These are phyloP conservation scores for Nanorana parkeri DNA, from an alignment of 2,113 vertebrate species.

Conservation along the genomic window DNA sequence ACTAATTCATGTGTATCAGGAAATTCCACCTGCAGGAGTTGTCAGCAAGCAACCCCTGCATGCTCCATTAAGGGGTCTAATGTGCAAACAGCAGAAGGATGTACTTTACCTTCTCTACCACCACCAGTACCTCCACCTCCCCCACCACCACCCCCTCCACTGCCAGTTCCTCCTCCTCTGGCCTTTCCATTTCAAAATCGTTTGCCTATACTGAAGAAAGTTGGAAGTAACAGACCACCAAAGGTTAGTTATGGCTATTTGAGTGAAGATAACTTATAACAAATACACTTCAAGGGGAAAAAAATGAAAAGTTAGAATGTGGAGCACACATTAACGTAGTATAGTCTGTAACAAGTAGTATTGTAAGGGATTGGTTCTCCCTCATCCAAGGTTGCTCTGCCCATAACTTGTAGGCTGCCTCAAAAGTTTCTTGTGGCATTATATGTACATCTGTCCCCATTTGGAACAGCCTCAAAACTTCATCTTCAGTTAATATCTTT, in stretches of 20 bases:
- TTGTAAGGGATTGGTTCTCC: no score
- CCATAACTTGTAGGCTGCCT: no score
- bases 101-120: slow-evolving; percentile 10
- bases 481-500: no score
- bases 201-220: slow-evolving; percentile 62
- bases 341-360: no score
- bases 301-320: no score
- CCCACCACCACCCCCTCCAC: slow-evolving; percentile 53
- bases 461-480: no score
- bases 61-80: neutral
- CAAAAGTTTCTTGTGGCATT: no score
- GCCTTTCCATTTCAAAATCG: slow-evolving; percentile 16
- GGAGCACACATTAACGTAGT: no score
- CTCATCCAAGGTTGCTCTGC: no score
- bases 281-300: no score
- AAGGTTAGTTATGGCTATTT: slow-evolving; percentile 67
- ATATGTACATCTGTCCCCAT: no score
- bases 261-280: neutral
- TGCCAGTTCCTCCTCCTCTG: slow-evolving; percentile 60
- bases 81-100: neutral
- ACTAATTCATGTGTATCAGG: slow-evolving; percentile 35
- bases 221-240: slow-evolving; percentile 57
- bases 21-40: slow-evolving; percentile 61
- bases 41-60: slow-evolving; percentile 39
- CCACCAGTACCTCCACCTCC: neutral